Evolutionary conservation across 2,888 invertebrate genomes (phyloP), one percentile per base, ranked within the genome.

Genomic region (Cheilosia vulpina): DNA sequence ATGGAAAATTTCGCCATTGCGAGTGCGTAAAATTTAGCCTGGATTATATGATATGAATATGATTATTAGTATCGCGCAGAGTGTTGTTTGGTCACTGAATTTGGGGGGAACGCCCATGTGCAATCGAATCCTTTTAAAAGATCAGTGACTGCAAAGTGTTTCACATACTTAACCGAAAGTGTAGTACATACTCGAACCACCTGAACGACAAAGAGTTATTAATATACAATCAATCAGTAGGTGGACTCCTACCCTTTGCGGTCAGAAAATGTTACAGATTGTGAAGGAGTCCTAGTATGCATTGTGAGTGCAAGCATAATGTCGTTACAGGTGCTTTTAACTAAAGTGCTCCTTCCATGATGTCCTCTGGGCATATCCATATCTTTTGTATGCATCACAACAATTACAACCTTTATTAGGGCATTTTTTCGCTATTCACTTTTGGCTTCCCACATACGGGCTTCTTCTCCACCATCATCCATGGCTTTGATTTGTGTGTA

Each of bases 391-490:
- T 4, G 38, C 4, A 50, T 52, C 24, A 53, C 34, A 65, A 31
- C 78, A 71, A 31, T 55, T 31, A 55, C 31, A 17, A 34, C 9
- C 31, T 34, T 31, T 34, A 55, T 11, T 13, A 55, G 19, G 11
- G 0, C 31, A 15, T 27, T n/a, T 11, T 34, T 3, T 11, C 17
- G 11, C 24, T 21, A 24, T 60, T n/a, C 17, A 60, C 43, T n/a
- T 60, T 15, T 43, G 17, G 24, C 38, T 15, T 58, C 57, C 38
- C 57, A 58, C 21, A 7, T 38, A 19, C 7, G 38, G 4, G 50
- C 13, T 50, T 11, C 19, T 21, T 13, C 2, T 2, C 2, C 21
- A 2, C 31, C 31, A 31, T 7, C 31, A 31, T 31, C 31, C 31
- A 31, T 31, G 1, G 17, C 17, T 57, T 57, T 57, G 34, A 9